Percentiles rank a stretch among this genome's conserved stretches.
These are phyloP conservation scores for Eublepharis macularius DNA, from an alignment of 2,113 vertebrate species.

Conservation along the genomic window DNA sequence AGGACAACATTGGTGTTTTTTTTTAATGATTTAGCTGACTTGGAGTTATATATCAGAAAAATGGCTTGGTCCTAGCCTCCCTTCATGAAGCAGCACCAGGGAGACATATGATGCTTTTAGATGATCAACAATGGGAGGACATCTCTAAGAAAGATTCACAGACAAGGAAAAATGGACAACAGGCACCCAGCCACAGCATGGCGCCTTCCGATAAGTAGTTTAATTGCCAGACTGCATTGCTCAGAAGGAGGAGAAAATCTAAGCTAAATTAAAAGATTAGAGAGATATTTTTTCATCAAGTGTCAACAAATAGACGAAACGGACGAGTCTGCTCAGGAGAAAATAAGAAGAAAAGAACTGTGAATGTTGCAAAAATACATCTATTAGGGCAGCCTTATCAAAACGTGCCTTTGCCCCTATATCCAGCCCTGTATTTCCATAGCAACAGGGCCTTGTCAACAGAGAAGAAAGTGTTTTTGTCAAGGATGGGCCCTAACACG, in stretches of 20 bases:
- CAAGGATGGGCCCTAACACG: constrained; percentile 72
- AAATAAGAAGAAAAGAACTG: constrained; percentile 70
- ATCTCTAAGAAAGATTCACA: constrained; percentile 48
- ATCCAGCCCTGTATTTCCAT: constrained; percentile 70
- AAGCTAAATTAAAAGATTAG: constrained; percentile 74
- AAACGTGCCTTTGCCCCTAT: constrained; percentile 70
- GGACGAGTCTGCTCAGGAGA: constrained; percentile 63
- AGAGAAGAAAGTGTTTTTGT: constrained; percentile 70
- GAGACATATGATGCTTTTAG: constrained; percentile 29
- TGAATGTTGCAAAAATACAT: constrained; percentile 72
- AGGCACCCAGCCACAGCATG: constrained; percentile 54
- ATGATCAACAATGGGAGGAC: constrained; percentile 29
- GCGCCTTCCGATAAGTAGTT: constrained; percentile 65
- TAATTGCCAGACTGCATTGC: constrained; percentile 64
- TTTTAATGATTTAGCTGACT: constrained; percentile 14
- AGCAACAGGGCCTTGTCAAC: constrained; percentile 72
- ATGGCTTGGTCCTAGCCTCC: not conserved
- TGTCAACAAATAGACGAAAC: constrained; percentile 67
- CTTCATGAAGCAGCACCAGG: constrained; percentile 7
- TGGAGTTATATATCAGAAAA: constrained; percentile 8
- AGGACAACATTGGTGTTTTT: not conserved
- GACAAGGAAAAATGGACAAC: constrained; percentile 59
- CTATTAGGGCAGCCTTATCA: constrained; percentile 72
- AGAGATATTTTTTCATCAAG: constrained; percentile 70
- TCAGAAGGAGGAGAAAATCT: constrained; percentile 61